phyloP scores from a whole-genome alignment of 2,113 vertebrate species.

The Diadophis punctatus region DNA sequence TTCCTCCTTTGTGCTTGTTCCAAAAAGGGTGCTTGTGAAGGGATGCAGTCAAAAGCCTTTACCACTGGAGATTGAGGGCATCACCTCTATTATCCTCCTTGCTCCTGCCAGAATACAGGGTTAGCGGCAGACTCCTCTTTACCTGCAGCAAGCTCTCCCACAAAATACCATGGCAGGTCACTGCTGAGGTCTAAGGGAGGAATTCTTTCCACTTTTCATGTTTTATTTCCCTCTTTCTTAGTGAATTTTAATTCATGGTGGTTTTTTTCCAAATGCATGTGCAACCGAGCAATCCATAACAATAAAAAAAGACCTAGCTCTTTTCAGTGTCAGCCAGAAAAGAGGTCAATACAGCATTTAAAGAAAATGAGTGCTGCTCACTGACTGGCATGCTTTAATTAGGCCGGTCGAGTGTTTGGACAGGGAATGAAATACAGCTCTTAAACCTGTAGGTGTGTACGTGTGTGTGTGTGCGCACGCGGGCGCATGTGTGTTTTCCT shows the following conservation, averaged over 20 bases:
- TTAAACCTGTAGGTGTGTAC: constrained; percentile 21
- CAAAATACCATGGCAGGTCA: constrained; percentile 11
- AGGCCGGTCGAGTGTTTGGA: constrained; percentile 44
- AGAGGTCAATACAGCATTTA: constrained; percentile 63
- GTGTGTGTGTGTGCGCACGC: neutral
- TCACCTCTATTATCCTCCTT: constrained; percentile 61
- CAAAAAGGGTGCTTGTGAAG: constrained; percentile 16
- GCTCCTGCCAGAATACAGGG: constrained; percentile 28
- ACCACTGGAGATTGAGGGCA: constrained; percentile 54
- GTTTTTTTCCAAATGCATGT: constrained; percentile 33
- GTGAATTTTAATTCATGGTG: constrained; percentile 49
- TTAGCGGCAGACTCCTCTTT: constrained; percentile 46
- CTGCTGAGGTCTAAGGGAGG: constrained; percentile 29
- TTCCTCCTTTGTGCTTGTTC: constrained; percentile 18
- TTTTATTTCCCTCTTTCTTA: constrained; percentile 39
- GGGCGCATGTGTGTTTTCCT: constrained; percentile 14
- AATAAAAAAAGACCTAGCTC: constrained; percentile 23
- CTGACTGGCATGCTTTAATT: constrained; percentile 56
- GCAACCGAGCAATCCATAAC: constrained; percentile 39
- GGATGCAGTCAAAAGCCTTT: constrained; percentile 40
- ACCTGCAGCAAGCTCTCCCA: constrained; percentile 37
- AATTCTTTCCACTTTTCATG: constrained; percentile 38
- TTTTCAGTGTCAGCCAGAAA: constrained; percentile 39
- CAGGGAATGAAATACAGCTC: constrained; percentile 49
- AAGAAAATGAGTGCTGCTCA: constrained; percentile 43